Percentiles rank a stretch among this genome's conserved stretches.
Conservation (phyloP, 2,113 vertebrate species). For the Channa argus region DNA sequence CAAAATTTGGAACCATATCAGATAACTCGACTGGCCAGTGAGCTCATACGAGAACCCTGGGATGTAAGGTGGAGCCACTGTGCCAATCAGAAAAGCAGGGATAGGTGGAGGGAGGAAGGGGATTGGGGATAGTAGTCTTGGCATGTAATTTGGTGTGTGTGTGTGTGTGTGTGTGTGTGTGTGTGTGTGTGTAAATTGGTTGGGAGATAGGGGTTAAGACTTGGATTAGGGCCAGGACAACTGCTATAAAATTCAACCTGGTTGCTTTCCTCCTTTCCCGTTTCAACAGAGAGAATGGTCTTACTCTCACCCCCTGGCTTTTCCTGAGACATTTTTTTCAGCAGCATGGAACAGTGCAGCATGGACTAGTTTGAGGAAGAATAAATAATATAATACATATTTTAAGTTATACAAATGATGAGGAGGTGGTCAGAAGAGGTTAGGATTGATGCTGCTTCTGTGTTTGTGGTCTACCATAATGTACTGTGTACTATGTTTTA, state of each 20-base stretch:
- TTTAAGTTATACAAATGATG: slow-evolving; percentile 53
- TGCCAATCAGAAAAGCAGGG: slow-evolving; percentile 57
- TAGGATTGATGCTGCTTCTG: slow-evolving; percentile 36
- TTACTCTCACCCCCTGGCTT: slow-evolving; percentile 37
- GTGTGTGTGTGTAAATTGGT: slow-evolving; percentile 19
- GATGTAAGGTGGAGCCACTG: slow-evolving; percentile 48
- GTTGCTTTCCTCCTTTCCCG: slow-evolving; percentile 47
- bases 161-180: slow-evolving; percentile 36
- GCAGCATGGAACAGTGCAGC: slow-evolving; percentile 11
- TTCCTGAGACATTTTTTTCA: slow-evolving; percentile 48
- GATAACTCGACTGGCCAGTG: slow-evolving; percentile 42
- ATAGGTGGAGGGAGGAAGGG: slow-evolving; percentile 47
- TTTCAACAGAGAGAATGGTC: slow-evolving; percentile 48
- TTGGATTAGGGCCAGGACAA: slow-evolving; percentile 50
- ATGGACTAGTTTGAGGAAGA: slow-evolving; percentile 26
- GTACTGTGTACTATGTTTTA: neutral
- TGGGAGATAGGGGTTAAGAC: slow-evolving; percentile 49
- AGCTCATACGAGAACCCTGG: slow-evolving; percentile 61
- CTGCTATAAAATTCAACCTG: slow-evolving; percentile 60
- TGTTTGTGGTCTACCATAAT: slow-evolving; percentile 19
- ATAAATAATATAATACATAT: slow-evolving; percentile 11
- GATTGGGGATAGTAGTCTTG: slow-evolving; percentile 40
- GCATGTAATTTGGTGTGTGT: slow-evolving; percentile 53
- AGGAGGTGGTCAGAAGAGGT: slow-evolving; percentile 50
- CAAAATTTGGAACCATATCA: slow-evolving; percentile 32